Base-by-base conservation (phyloP, 2,888 invertebrate genomes). In the Aphrophora alni region DNA sequence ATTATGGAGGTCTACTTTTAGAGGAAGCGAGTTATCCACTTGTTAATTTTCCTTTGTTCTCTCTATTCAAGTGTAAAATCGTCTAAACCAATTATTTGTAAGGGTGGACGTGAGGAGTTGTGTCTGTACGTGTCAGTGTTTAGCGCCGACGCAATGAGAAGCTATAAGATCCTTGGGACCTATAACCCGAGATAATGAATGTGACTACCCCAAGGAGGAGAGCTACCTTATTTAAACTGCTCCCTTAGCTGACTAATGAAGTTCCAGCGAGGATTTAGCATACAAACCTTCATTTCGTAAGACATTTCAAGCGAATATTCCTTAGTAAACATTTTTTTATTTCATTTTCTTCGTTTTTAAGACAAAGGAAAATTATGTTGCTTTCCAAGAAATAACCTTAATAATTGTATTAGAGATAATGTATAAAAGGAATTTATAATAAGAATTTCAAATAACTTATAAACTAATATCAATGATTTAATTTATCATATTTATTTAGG, bases 181-280 rank as follows among this genome's bases (percentile, higher is more conserved):
- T 59, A 59, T 59, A 59, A 59, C 21, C 59, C n/a, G 10, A 59
- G 21, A 59, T 59, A 59, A 59, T 59, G 59, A 59, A 59, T 21
- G 59, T 4, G 21, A 21, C 21, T 59, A 21, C 59, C 59, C 59
- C 21, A n/a, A 59, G 59, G 59, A 44, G 59, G 21, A 4, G 59
- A 4, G 59, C 59, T 21, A 14, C 21, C 59, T 3, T 59, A 59
- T 59, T 59, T 59, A 59, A 59, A 59, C 59, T 59, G 59, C 14
- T 59, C 59, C 59, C 59, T 59, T 59, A 21, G 59, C 59, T 59
- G 59, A 59, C 59, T 59, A 59, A 59, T 59, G 21, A 59, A 59
- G 59, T 59, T 59, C 3, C 59, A 21, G 21, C 59, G 59, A 59
- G 59, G 21, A 59, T 59, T 59, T 59, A 21, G 59, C 59, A 59